phyloP scores from a whole-genome alignment of 2,113 vertebrate species.

The Phyllopteryx taeniolatus region DNA sequence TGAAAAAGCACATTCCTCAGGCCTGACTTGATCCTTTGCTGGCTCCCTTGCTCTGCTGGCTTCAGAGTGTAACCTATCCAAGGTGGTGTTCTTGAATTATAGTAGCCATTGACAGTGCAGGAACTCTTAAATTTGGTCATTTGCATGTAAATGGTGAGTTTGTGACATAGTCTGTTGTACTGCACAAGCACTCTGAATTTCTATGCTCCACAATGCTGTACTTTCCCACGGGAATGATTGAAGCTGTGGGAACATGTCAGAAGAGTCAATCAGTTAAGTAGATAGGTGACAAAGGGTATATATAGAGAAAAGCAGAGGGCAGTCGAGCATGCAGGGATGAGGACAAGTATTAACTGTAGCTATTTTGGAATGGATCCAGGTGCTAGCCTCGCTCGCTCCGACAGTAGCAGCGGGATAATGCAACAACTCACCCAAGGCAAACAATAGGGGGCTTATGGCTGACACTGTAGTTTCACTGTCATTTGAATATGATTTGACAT shows the following conservation, averaged over 20 bases:
- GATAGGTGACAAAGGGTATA: slow-evolving; percentile 26
- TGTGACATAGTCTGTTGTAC: slow-evolving; percentile 43
- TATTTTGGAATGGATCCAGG: slow-evolving; percentile 51
- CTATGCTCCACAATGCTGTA: slow-evolving; percentile 32
- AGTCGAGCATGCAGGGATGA: slow-evolving; percentile 27
- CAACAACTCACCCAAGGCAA: slow-evolving; percentile 41
- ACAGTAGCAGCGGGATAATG: slow-evolving; percentile 14
- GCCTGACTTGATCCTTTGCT: slow-evolving; percentile 49
- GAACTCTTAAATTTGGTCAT: slow-evolving; percentile 64
- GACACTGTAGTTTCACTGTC: slow-evolving; percentile 44
- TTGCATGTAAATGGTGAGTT: slow-evolving; percentile 72
- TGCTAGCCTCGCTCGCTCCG: slow-evolving; percentile 23
- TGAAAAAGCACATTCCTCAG: slow-evolving; percentile 62
- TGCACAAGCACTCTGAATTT: slow-evolving; percentile 35
- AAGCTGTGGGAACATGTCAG: slow-evolving; percentile 42
- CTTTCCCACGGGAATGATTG: slow-evolving; percentile 47
- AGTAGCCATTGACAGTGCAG: slow-evolving; percentile 35
- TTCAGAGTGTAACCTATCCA: slow-evolving; percentile 31
- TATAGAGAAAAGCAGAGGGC: slow-evolving; percentile 19
- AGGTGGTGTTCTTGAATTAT: slow-evolving; percentile 57
- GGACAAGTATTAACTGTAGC: slow-evolving; percentile 28
- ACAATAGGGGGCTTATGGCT: slow-evolving; percentile 46
- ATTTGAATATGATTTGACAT: slow-evolving; percentile 48
- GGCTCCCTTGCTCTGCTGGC: slow-evolving; percentile 27
- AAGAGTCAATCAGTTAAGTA: slow-evolving; percentile 46